A percentile compares a stretch with the other conserved stretches of the same genome.
Evolutionary conservation across 2,113 vertebrate genomes (phyloP).

Genomic region (Myxocyprinus asiaticus): DNA sequence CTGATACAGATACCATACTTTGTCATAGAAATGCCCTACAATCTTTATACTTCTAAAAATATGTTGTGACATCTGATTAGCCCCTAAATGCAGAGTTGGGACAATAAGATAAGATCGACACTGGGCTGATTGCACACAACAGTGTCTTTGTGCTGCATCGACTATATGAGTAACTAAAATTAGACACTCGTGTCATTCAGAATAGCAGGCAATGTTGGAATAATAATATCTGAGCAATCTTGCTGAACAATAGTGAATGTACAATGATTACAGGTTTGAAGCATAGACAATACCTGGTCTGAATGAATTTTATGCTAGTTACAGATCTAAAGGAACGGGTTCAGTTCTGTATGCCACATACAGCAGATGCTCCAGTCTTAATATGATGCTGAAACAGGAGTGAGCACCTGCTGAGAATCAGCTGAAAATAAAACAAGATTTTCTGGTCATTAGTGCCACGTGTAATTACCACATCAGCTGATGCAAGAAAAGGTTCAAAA

Average conservation of each 20-base stretch:
- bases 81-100: background rate
- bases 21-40: background rate
- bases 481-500: background rate
- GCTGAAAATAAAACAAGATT: slow-evolving; percentile 49
- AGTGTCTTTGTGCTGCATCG: too few relatives aligned
- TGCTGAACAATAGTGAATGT: background rate
- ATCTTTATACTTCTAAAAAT: background rate
- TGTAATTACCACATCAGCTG: background rate
- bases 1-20: background rate
- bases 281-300: background rate
- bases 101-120: background rate
- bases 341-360: background rate
- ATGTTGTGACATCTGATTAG: background rate
- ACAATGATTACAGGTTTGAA: slow-evolving; percentile 1
- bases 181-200: too few relatives aligned
- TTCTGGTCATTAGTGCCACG: slow-evolving; percentile 41
- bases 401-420: background rate
- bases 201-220: too few relatives aligned
- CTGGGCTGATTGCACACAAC: background rate
- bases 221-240: too few relatives aligned
- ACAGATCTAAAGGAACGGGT: background rate
- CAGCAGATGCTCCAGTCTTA: background rate
- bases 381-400: background rate
- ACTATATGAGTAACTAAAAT: too few relatives aligned
- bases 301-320: background rate